Percentiles rank a stretch among this genome's conserved stretches.
Evolutionary conservation across 2,888 invertebrate genomes (phyloP).

Genomic region (Rotaria socialis): DNA sequence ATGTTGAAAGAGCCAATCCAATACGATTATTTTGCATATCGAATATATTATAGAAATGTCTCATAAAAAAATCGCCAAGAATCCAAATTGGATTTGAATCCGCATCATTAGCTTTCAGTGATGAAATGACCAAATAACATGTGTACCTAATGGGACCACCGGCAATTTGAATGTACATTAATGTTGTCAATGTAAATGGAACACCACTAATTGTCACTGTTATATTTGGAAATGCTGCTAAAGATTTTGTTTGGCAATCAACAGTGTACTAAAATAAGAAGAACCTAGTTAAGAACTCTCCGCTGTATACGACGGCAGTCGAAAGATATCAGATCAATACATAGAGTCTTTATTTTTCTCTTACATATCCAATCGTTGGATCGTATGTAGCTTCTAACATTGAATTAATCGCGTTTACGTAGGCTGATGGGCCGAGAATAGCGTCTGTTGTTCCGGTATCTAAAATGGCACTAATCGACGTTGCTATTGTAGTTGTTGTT

Average conservation of each 20-base stretch:
- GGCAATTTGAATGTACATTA: background rate
- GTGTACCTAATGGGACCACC: background rate
- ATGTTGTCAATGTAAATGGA: conserved; percentile 12
- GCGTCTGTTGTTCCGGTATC: background rate
- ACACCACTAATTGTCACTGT: background rate
- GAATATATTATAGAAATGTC: conserved; percentile 3
- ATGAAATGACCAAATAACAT: background rate
- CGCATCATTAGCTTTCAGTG: background rate
- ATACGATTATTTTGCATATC: conserved; percentile 21
- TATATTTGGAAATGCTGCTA: conserved; percentile 8
- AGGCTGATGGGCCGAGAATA: background rate
- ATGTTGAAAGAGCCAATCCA: conserved; percentile 9
- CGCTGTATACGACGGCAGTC: too few species aligned
- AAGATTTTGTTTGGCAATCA: background rate
- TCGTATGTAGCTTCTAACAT: background rate
- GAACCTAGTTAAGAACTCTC: too few species aligned
- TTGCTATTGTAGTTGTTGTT: background rate
- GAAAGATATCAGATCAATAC: too few species aligned
- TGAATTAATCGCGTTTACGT: background rate
- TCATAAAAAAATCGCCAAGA: conserved; percentile 9
- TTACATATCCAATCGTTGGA: background rate
- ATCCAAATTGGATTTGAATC: background rate
- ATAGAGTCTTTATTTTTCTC: background rate
- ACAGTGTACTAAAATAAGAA: background rate
- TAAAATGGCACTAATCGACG: background rate